These are phyloP conservation scores for Synanthedon tipuliformis DNA, from an alignment of 2,888 invertebrate genomes.

Conservation along the genomic window DNA sequence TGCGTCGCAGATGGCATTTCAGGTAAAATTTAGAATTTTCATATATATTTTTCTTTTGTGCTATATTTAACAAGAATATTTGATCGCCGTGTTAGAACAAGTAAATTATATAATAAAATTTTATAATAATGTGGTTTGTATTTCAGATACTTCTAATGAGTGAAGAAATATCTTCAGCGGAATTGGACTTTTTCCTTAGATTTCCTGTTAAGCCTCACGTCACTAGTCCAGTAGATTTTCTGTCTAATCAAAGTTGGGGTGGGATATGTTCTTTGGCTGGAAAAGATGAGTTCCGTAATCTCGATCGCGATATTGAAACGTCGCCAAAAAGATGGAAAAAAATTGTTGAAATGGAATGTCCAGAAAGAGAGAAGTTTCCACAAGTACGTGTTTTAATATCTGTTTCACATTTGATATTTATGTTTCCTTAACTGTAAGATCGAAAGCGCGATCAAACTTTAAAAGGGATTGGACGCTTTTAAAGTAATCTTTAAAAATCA, in stretches of 20 bases:
- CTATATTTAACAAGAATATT: neutral
- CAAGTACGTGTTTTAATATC: slow-evolving; percentile 57
- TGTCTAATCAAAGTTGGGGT: slow-evolving; percentile 93
- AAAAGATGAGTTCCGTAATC: slow-evolving; percentile 91
- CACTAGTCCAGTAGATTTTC: slow-evolving; percentile 93
- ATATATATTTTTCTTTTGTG: neutral
- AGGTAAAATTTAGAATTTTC: slow-evolving; percentile 62
- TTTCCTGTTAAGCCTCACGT: slow-evolving; percentile 94
- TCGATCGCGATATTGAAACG: slow-evolving; percentile 95
- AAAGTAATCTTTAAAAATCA: no score
- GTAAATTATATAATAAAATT: no score
- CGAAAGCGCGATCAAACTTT: no score
- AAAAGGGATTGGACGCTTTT: no score
- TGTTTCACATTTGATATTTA: neutral
- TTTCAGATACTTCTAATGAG: slow-evolving; percentile 84
- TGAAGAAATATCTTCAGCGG: slow-evolving; percentile 85
- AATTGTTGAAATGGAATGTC: slow-evolving; percentile 93
- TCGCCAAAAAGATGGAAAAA: slow-evolving; percentile 98
- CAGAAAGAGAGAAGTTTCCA: slow-evolving; percentile 96
- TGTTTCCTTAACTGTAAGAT: neutral
- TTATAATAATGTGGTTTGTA: no score
- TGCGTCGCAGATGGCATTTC: slow-evolving; percentile 95
- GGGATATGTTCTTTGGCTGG: slow-evolving; percentile 91
- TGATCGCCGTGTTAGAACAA: no score
- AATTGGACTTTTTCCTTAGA: slow-evolving; percentile 91